phyloP scores from a whole-genome alignment of 2,113 vertebrate species.

The Prunella fulvescens region DNA sequence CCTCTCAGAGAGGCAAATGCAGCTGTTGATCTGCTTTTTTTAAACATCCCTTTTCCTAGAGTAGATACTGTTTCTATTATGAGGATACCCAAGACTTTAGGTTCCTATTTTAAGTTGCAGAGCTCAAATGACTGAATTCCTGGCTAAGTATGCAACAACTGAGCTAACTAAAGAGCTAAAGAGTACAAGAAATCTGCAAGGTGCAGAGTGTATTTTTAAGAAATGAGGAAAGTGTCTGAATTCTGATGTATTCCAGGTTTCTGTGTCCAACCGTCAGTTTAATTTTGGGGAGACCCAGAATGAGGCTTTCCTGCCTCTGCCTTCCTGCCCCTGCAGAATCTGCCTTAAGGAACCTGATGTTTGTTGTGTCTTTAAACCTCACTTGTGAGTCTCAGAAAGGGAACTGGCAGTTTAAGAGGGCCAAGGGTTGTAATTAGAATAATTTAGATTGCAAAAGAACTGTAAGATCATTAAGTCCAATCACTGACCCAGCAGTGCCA shows the following conservation, averaged over 20 bases:
- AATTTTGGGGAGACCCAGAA: background rate
- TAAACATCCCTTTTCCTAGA: background rate
- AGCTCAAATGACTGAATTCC: background rate
- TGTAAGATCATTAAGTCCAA: background rate
- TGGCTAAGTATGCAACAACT: background rate
- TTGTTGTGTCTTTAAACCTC: background rate
- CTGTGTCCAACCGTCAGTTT: background rate
- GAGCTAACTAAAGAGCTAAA: background rate
- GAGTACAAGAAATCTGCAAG: background rate
- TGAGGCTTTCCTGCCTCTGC: background rate
- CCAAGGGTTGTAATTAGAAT: background rate
- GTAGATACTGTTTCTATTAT: rapidly evolving
- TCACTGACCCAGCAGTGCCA: background rate
- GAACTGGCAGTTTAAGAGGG: background rate
- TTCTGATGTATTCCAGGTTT: background rate
- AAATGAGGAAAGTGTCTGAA: background rate
- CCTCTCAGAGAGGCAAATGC: background rate
- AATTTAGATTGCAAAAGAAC: background rate
- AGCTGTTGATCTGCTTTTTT: background rate
- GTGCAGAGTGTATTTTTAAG: background rate
- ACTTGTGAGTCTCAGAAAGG: background rate
- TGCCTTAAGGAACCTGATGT: rapidly evolving
- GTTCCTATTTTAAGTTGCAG: background rate
- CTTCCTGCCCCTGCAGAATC: background rate
- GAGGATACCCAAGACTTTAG: background rate